Base-by-base conservation (phyloP, 35 echinoderm and acorn worm genomes). In the Chiridota heheva region DNA sequence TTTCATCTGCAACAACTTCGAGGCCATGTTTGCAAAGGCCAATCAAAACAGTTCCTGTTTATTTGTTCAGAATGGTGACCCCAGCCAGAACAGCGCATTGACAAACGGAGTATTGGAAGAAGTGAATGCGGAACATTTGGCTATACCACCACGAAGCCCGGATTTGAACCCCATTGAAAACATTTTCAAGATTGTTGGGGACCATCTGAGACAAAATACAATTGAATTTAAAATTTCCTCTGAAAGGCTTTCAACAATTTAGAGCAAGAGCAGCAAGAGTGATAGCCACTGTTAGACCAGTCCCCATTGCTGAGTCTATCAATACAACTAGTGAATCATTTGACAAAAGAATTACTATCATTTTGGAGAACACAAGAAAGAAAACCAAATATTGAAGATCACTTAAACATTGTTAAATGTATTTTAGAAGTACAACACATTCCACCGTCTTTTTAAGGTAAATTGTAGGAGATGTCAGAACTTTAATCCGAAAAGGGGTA, bases 251-350 rank as follows among this genome's bases (percentile, higher is more conserved):
- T n/a, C n/a, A n/a, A 79, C 20, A 87, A 39, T 80, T 79, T 79
- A 39, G 61, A 67, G 44, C 34, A 72, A 18, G 78, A 80, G 42
- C 46, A 86, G 38, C 51, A 18, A 35, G 71, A 17, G 58, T 64
- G 7, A 86, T 86, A 30, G 58, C 46, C 7, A 86, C 83, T 22
- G 59, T 86, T 37, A 15, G 42, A 31, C 76, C 83, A 13, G 49
- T 86, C 45, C 69, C 83, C 1, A 40, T 65, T 31, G n/a, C n/a
- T n/a, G 70, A 86, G 37, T 62, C 40, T 16, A 76, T 86, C 2
- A 61, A 86, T 27, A 86, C 42, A 44, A 86, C 83, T 20, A 76
- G 63, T 20, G 32, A 17, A 27, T 86, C 83, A 2, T 76, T 86
- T 49, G 39, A 75, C 30, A 17, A 28, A 15, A 4, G 78, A 16